Evolutionary conservation across 2,113 vertebrate species (phyloP).

Genomic region (Cephalopterus ornatus): DNA sequence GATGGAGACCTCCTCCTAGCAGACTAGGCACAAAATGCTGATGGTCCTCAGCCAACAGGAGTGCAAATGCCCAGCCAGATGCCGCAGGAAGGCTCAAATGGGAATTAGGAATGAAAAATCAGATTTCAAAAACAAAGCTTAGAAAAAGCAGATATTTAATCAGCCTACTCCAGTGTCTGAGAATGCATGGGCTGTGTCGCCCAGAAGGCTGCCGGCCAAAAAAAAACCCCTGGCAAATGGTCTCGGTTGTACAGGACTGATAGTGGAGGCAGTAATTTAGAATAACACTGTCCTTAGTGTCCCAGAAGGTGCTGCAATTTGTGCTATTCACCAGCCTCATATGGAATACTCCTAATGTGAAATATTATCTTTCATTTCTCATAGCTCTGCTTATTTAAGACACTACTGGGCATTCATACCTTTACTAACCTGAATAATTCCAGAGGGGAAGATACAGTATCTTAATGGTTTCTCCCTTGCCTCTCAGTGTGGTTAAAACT

Average conservation of each 20-base stretch:
- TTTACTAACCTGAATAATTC: neutral
- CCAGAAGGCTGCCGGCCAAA: neutral
- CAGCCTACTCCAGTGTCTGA: neutral
- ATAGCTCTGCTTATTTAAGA: neutral
- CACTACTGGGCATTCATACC: neutral
- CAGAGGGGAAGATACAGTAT: neutral
- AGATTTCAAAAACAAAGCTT: neutral
- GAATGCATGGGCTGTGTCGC: accelerated
- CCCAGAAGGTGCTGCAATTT: neutral
- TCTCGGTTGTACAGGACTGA: neutral
- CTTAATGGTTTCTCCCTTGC: neutral
- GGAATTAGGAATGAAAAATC: neutral
- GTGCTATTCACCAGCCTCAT: neutral
- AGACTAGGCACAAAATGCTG: neutral
- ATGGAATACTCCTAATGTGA: neutral
- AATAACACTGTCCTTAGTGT: neutral
- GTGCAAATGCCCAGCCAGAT: neutral
- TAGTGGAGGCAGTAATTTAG: neutral
- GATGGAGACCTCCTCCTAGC: neutral
- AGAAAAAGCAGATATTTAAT: neutral
- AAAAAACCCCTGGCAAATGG: neutral
- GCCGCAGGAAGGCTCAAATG: neutral
- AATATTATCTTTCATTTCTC: neutral
- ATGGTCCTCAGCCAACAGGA: neutral
- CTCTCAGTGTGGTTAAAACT: neutral